Evolutionary conservation across 2,888 invertebrate species (phyloP).

Genomic region (Rhagium mordax): DNA sequence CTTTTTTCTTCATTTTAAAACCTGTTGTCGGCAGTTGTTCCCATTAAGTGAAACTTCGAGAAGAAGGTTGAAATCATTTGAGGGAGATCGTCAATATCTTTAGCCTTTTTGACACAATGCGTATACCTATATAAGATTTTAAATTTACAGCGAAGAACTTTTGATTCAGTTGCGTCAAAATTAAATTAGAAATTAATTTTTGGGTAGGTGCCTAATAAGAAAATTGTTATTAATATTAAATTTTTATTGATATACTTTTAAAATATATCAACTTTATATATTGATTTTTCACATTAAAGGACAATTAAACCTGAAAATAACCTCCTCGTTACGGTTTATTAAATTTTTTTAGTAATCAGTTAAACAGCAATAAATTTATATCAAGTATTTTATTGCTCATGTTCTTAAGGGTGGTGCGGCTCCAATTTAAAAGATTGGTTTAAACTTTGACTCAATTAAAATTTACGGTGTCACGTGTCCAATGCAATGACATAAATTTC

Average conservation of each 20-base stretch:
- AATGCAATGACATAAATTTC: conserved; percentile 19
- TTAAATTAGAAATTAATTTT: no score
- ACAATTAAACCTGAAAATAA: background rate
- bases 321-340: background rate
- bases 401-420: background rate
- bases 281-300: no score
- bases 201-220: no score
- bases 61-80: background rate
- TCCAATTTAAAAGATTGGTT: conserved; percentile 3
- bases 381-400: background rate
- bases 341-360: background rate
- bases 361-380: background rate
- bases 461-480: conserved; percentile 23
- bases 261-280: no score
- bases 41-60: background rate
- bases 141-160: no score
- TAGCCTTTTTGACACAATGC: background rate
- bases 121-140: no score
- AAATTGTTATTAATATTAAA: no score
- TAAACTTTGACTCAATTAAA: conserved; percentile 32
- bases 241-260: no score
- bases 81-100: background rate
- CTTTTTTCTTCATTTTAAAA: conserved; percentile 11
- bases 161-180: no score
- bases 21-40: conserved; percentile 16